Base-by-base conservation (phyloP, 1,140 invertebrate genomes). In the Philotrypesis tridentata region DNA sequence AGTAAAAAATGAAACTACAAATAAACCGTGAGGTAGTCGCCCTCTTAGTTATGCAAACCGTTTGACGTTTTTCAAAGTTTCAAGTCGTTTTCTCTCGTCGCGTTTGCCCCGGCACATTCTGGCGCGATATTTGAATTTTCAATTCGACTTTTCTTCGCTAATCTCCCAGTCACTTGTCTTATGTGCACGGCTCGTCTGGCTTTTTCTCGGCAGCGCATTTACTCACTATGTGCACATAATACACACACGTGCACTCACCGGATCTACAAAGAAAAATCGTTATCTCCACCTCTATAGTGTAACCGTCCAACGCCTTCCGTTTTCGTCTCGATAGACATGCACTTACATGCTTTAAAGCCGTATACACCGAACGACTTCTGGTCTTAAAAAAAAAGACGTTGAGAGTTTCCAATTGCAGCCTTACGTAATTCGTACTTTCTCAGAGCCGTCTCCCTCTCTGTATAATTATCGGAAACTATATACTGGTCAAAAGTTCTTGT, bases 261-360 rank as follows among this genome's bases (percentile, higher is more conserved):
- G 48, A 55, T 55, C 12, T 61, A 43, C 75, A 23, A 67, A 48
- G 4, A 29, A 27, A 68, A 78, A 68, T 70, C 68, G 27, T 70
- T 70, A 78, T 70, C 63, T 21, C 25, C 7, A 37, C 40, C 67
- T 55, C 33, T 37, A 37, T 37, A 37, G n/a, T n/a, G n/a, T n/a
- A n/a, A n/a, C n/a, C n/a, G n/a, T n/a, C n/a, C n/a, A n/a, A n/a
- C n/a, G n/a, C n/a, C n/a, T 37, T 37, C 9, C 33, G 40, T 27
- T 67, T 78, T 55, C n/a, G 14, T 75, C 33, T 37, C 23, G 73
- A 33, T n/a, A n/a, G n/a, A n/a, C n/a, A n/a, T n/a, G n/a, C n/a
- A n/a, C n/a, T n/a, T n/a, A n/a, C n/a, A n/a, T n/a, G n/a, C n/a
- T n/a, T n/a, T n/a, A n/a, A n/a, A n/a, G n/a, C n/a, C n/a, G 31